Base-by-base conservation (phyloP, 2,797 vertebrate genomes). In the Characodon lateralis region DNA sequence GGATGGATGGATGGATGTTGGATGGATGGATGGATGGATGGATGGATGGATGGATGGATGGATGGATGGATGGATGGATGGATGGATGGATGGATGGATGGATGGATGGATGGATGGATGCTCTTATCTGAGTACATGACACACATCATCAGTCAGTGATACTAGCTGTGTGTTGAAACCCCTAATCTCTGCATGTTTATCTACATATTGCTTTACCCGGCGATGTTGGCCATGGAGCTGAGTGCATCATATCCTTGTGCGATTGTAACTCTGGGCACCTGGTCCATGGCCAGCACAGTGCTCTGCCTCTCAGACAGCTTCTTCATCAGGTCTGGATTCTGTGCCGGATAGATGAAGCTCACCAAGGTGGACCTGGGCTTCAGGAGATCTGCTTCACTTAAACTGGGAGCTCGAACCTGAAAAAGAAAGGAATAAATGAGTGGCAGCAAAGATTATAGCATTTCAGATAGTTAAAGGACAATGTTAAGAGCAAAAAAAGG, bases 251-350 rank as follows among this genome's bases (percentile, higher is more conserved):
- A 96, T 70, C 95, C 95, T 89, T 96, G 96, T 5, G 96, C 96
- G 39, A 96, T 96, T 74, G 96, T 96, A 79, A 96, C 96, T 55
- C 95, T 85, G 80, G 96, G 94, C 71, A 96, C 95, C 90, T 96
- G 93, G 82, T 96, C 95, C 95, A 95, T 95, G 73, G 95, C 95
- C 78, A 96, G 83, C 78, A 96, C 94, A 0, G 85, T 95, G 87
- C 92, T 89, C 89, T 95, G 91, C 79, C 91, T 92, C 76, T 93
- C 89, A 20, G 89, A 87, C 72, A 95, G 91, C 83, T 91, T 95
- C 59, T 78, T 80, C 93, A 95, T 93, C 55, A 96, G 93, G 14
- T 95, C 94, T 2, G 91, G 76, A 85, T 96, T 96, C 91, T 96
- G 95, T 0, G 95, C 94, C 5, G 94, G 95, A 81, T 96, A 96